Evolutionary conservation across 1,140 invertebrate species (phyloP), one percentile per base, ranked within the genome.

Genomic region (Brachionus rubens): DNA sequence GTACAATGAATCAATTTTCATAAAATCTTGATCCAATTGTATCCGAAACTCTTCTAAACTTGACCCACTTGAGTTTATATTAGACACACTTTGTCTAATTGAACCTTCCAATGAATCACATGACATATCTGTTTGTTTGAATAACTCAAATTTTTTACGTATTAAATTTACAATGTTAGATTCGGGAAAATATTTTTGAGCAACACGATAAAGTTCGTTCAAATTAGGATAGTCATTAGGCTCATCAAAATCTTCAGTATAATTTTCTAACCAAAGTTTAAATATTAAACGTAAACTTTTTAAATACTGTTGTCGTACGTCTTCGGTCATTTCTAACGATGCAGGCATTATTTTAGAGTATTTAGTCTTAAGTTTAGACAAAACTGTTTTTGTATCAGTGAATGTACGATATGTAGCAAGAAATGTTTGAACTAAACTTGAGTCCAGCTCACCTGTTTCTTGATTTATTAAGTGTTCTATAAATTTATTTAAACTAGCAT

Each of bases 361-460:
- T 41, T 33, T 26, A 36, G 21, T 5, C 2, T 21, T 30, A 24
- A 75, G 2, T 19, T 9, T 24, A 21, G n/a, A 89, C 56, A 98
- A 86, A 19, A 98, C 93, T 82, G 91, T 88, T 75, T 87, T 87
- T 28, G 91, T 88, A 14, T 89, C 90, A 56, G 91, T 90, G 83
- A 95, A 96, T 19, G 92, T 90, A 76, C 93, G 87, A 82, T 94
- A 96, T 0, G 94, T 96, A 50, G 93, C 92, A 76, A 98, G 89
- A 86, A 98, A 99, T 1, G 97, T 92, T 83, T 97, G 97, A 82
- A 97, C 92, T 84, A 97, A 97, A 7, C 93, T 96, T 41, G 93
- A 96, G 86, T 98, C 95, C 78, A 98, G 87, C 85, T 97, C 94
- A 33, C 94, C 94, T 80, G 94, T 91, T 80, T 95, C 92, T 52